Conservation (phyloP, 2,113 vertebrate species). For the Tyto alba region DNA sequence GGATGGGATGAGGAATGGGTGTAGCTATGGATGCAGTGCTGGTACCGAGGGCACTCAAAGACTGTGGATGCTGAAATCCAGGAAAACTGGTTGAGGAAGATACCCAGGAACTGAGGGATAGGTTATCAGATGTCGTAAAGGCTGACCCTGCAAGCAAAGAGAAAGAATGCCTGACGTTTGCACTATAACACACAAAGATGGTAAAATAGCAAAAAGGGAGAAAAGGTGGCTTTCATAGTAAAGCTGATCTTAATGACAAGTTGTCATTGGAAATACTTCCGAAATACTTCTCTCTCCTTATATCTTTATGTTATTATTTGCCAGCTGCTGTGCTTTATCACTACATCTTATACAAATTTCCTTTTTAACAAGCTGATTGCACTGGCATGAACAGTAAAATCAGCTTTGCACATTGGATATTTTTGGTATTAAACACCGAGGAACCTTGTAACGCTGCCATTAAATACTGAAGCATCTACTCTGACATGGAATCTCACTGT, state of each 20-base stretch:
- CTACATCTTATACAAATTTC: neutral
- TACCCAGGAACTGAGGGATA: slow-evolving; percentile 96
- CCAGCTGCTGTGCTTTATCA: neutral
- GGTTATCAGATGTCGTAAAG: slow-evolving; percentile 92
- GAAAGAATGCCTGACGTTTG: neutral
- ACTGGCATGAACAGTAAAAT: neutral
- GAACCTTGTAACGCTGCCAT: neutral
- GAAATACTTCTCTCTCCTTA: neutral
- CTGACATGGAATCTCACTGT: neutral
- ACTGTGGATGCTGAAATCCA: slow-evolving; percentile 92
- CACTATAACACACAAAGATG: neutral
- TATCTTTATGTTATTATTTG: neutral
- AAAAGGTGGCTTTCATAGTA: neutral
- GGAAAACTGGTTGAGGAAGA: slow-evolving; percentile 90
- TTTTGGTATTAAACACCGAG: neutral
- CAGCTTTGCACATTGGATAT: neutral
- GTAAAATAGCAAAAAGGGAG: neutral
- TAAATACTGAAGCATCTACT: neutral
- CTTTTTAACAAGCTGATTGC: neutral
- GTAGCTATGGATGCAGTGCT: slow-evolving; percentile 80
- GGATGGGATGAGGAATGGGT: slow-evolving; percentile 90
- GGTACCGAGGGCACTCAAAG: slow-evolving; percentile 86
- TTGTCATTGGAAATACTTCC: neutral
- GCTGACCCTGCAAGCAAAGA: slow-evolving; percentile 83
- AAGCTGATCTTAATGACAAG: neutral